Evolutionary conservation across 2,797 vertebrate genomes (phyloP), one percentile per base, ranked within the genome.

Genomic region (Geotrypetes seraphini): DNA sequence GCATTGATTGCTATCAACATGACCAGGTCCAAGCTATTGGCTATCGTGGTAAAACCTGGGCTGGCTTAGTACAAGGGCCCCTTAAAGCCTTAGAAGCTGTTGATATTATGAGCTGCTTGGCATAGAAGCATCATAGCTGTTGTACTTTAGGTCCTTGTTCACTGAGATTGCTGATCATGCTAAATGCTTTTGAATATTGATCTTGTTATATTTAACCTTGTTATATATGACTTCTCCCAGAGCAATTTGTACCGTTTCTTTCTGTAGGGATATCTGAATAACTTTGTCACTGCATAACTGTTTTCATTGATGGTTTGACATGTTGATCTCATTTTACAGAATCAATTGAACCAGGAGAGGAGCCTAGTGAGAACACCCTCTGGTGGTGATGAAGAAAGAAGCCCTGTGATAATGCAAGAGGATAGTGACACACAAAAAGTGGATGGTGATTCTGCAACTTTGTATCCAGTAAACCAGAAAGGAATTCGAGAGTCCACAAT

Each of bases 271-370:
- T 23, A 23, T 3, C 12, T 12, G 22, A 23, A 22, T 8, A 5
- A 23, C 22, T 23, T 23, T 36, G 2, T 2, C 23, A 25, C 39
- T 25, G 25, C 5, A 31, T 21, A 8, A 28, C 10, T 48, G 7
- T n/a, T n/a, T n/a, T n/a, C n/a, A n/a, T n/a, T n/a, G n/a, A n/a
- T n/a, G n/a, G n/a, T n/a, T n/a, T n/a, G n/a, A n/a, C n/a, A n/a
- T n/a, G n/a, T n/a, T n/a, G n/a, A n/a, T n/a, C 22, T 3, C 19
- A 29, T 32, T 42, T 68, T 57, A 35, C 67, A 85, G 81, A 76
- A 71, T 50, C 70, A 69, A 1, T 39, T 69, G 54, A 75, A 66
- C 51, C 66, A 71, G 36, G 64, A 84, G 80, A 88, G 86, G 66
- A 75, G 72, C 32, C 71, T 66, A 49, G 47, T 38, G 45, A 68